Evolutionary conservation across 2,888 invertebrate species (phyloP), one percentile per base, ranked within the genome.

Genomic region (Brachyptera risi): DNA sequence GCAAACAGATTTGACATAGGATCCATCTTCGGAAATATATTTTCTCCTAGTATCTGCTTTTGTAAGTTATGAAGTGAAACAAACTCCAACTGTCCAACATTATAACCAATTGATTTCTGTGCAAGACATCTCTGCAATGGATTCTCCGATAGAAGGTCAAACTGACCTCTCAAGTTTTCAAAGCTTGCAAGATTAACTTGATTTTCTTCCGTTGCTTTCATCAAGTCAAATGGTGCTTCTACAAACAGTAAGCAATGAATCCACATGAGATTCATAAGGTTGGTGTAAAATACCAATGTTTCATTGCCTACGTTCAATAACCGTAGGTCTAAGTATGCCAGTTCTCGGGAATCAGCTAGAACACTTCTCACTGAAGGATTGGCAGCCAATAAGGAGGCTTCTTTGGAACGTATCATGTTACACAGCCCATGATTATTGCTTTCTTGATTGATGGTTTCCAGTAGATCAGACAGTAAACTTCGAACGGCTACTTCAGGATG

Each of bases 211-310:
- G n/a, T 31, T n/a, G 7, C 17, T 7, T 37, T n/a, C 11, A 37
- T n/a, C n/a, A n/a, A n/a, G n/a, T n/a, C n/a, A n/a, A n/a, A n/a
- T 11, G 17, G 23, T 0, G 54, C 35, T 56, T 63, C 62, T 9
- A 65, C 40, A 1, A 27, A 19, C 9, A 76, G 35, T 2, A 69
- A 63, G 1, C 72, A 66, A 58, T 76, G 76, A 19, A 75, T 62
- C 62, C 74, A 73, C 67, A 76, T 66, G 13, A 76, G 67, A 67
- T 76, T 76, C 69, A 73, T 72, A 1, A 74, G 64, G 61, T 76
- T 76, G 7, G 73, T 27, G 38, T 74, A 72, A 61, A 75, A 75
- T 1, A 71, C 67, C 3, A 74, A 65, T 0, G 74, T 74, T 23
- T 75, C 72, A 47, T 73, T 68, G 2, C 73, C 74, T 21, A 70